Evolutionary conservation across 2,888 invertebrate genomes (phyloP).

Genomic region (Morinoia aosen): DNA sequence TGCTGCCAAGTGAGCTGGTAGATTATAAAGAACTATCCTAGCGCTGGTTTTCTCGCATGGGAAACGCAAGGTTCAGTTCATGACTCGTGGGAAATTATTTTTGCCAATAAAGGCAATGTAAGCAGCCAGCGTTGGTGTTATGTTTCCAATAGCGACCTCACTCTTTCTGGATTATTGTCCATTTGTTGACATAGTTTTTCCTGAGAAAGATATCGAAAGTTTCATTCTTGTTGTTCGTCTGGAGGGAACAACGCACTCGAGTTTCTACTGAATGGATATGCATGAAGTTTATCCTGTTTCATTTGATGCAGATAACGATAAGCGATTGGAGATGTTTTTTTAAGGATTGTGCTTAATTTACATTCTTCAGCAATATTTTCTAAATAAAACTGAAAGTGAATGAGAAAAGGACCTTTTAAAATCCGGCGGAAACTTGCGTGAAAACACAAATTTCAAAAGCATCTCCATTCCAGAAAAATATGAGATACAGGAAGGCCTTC

Average conservation of each 20-base stretch:
- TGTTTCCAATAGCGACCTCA: neutral
- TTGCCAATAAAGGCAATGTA: neutral
- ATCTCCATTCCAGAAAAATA: neutral
- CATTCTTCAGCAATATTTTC: neutral
- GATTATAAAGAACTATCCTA: too few relatives aligned
- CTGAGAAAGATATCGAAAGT: neutral
- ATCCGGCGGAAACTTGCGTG: neutral
- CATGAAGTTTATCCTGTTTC: neutral
- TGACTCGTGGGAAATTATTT: neutral
- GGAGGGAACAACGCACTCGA: neutral
- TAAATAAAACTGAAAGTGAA: neutral
- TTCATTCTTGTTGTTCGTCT: neutral
- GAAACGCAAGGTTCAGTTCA: neutral
- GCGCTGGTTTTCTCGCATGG: neutral
- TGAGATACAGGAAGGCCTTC: neutral
- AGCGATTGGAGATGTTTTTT: neutral
- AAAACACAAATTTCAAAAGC: neutral
- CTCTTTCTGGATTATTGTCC: neutral
- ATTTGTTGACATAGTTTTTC: neutral
- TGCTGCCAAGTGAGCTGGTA: too few relatives aligned
- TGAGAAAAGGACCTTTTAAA: neutral
- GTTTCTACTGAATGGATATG: neutral
- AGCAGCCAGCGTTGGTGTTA: neutral
- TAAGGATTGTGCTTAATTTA: neutral
- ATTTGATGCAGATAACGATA: neutral